phyloP scores from a whole-genome alignment of 30 jellyfish, hydroid and myxozoan genomes.

The Pseudorhiza aurosa region DNA sequence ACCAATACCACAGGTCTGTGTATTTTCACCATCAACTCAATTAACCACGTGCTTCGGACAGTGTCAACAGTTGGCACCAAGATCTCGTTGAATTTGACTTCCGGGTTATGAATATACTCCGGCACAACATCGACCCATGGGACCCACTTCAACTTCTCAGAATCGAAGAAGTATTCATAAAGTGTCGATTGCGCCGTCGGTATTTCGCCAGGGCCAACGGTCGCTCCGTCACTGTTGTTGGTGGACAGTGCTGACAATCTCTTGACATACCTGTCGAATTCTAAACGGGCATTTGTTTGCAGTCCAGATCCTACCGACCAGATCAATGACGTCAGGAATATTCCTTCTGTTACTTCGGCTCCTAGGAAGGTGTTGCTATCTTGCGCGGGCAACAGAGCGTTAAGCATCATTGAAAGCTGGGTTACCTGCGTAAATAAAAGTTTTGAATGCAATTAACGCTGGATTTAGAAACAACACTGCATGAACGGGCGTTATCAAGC shows the following conservation, averaged over 20 bases:
- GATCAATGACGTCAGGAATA: slow-evolving; percentile 90
- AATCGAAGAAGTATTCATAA: slow-evolving; percentile 84
- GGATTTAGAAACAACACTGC: too few relatives aligned
- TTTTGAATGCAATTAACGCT: too few relatives aligned
- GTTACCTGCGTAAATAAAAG: slow-evolving; percentile 74
- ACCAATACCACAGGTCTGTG: slow-evolving; percentile 97
- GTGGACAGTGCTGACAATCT: slow-evolving; percentile 81
- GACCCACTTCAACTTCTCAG: slow-evolving; percentile 79
- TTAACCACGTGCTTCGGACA: slow-evolving; percentile 95
- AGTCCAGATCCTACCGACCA: slow-evolving; percentile 98
- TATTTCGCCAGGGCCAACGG: slow-evolving; percentile 85
- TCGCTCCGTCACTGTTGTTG: slow-evolving; percentile 64
- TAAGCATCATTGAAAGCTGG: slow-evolving; percentile 88
- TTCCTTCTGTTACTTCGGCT: slow-evolving; percentile 81
- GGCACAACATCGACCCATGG: slow-evolving; percentile 96
- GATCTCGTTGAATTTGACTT: slow-evolving; percentile 80
- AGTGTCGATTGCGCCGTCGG: slow-evolving; percentile 88
- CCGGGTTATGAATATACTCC: slow-evolving; percentile 89
- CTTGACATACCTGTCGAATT: slow-evolving; percentile 81
- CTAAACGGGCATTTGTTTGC: slow-evolving; percentile 86
- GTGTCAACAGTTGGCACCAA: slow-evolving; percentile 99
- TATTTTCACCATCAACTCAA: slow-evolving; percentile 86
- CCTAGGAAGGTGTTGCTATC: slow-evolving; percentile 83
- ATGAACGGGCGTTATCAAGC: too few relatives aligned
- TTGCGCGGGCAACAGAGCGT: slow-evolving; percentile 92